phyloP scores from a whole-genome alignment of 2,888 invertebrate genomes.

The Amiota mariae region DNA sequence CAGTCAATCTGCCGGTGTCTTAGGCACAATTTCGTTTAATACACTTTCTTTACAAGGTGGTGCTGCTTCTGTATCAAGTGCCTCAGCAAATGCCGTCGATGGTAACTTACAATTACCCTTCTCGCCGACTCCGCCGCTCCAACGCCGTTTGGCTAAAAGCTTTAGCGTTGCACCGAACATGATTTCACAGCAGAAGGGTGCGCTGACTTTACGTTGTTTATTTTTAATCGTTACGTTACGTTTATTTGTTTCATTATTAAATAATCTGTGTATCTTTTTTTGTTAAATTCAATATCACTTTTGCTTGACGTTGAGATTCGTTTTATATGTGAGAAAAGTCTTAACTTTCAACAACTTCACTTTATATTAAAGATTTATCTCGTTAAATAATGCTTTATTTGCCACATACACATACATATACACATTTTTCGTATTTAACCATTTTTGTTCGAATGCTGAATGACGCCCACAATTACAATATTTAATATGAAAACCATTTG shows the following conservation, averaged over 20 bases:
- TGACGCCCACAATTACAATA: conserved; percentile 13
- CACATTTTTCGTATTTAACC: background rate
- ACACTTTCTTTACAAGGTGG: conserved; percentile 43
- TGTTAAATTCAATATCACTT: background rate
- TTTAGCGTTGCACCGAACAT: conserved; percentile 88
- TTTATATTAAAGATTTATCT: no score
- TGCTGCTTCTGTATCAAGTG: conserved; percentile 38
- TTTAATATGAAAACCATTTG: background rate
- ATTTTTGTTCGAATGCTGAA: background rate
- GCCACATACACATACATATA: no score
- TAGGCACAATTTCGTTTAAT: conserved; percentile 67
- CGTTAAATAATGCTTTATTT: no score
- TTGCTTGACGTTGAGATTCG: background rate
- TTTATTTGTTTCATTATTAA: conserved; percentile 21
- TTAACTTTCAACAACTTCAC: no score
- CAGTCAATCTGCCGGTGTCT: conserved; percentile 70
- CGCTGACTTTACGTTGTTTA: conserved; percentile 47
- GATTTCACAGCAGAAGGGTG: conserved; percentile 74
- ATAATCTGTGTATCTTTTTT: conserved; percentile 24
- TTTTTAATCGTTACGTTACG: conserved; percentile 33
- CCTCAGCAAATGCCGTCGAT: background rate
- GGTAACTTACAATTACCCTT: conserved; percentile 74
- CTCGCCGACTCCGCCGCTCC: conserved; percentile 87
- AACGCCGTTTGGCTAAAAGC: conserved; percentile 91
- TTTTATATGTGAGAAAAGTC: background rate